Evolutionary conservation across 2,888 invertebrate species (phyloP).

Genomic region (Drosophila borealis): DNA sequence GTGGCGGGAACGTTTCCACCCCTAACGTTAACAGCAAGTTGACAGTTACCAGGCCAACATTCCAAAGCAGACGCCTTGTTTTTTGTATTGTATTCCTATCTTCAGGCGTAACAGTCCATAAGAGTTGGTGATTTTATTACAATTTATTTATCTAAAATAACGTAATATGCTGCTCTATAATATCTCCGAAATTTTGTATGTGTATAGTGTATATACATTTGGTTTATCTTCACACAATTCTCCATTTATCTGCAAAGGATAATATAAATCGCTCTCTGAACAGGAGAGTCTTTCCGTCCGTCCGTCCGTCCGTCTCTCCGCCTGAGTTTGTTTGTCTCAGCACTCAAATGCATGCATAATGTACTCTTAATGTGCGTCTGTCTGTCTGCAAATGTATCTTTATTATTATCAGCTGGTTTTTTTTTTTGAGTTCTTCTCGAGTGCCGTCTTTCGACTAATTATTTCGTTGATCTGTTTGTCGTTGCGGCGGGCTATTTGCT

Average conservation of each 20-base stretch:
- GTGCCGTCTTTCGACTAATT: conserved; percentile 68
- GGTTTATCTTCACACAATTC: not conserved
- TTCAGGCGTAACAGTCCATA: not conserved
- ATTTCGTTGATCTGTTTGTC: conserved; percentile 42
- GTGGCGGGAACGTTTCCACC: conserved; percentile 53
- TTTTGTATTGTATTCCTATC: too few species aligned
- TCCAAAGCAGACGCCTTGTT: not conserved
- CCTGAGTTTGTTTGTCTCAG: conserved; percentile 20
- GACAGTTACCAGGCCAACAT: conserved; percentile 43
- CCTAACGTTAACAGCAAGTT: conserved; percentile 59
- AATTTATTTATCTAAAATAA: not conserved
- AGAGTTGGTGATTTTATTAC: not conserved
- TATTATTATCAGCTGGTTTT: conserved; percentile 30
- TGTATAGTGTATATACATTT: too few species aligned
- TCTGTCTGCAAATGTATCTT: conserved; percentile 43
- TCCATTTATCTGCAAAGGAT: not conserved
- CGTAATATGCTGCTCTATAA: not conserved
- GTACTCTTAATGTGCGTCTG: conserved; percentile 57
- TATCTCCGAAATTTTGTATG: not conserved
- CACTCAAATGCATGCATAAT: conserved; percentile 71
- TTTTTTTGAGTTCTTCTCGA: conserved; percentile 38
- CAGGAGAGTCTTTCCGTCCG: not conserved
- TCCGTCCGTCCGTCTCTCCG: conserved; percentile 13
- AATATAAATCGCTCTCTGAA: not conserved
- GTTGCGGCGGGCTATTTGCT: conserved; percentile 44